Evolutionary conservation across 2,888 invertebrate species (phyloP), one percentile per base, ranked within the genome.

Genomic region (Zonitis immaculata): DNA sequence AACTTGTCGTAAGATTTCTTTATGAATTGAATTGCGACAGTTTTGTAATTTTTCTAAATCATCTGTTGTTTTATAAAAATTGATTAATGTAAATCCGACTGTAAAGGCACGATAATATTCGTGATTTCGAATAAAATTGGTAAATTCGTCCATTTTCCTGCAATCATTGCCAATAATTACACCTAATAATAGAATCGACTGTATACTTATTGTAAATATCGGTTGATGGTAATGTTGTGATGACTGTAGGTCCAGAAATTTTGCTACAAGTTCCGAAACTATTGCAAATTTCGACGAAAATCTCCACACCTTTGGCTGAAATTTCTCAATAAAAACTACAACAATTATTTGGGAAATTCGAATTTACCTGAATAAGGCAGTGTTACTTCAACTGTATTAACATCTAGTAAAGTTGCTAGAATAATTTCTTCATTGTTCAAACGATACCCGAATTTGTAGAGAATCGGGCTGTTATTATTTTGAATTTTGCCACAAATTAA

Each of bases 391-490:
- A 43, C 20, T 20, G 39, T 20, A 39, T 39, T 39, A 35, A 25
- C 49, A 49, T 39, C 39, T 11, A 9, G 44, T 49, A 27, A 51
- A 44, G 11, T 49, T 51, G 20, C 25, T 8, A 51, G 25, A 18
- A 56, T 28, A 3, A 56, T 32, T 8, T 44, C 44, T 16, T 27
- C 11, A 3, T 49, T 25, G 5, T 26, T 32, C 4, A 54, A 30
- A 14, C 18, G 22, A 43, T 52, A 58, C 3, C 58, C 58, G 30
- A 58, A 58, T 44, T 56, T 54, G 20, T 58, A 58, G 18, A 56
- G 43, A 48, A 56, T 51, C 1, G 58, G 55, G 3, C 42, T 12
- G 20, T 58, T 51, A 4, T 27, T 35, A 6, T 26, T 51, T 14
- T n/a, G 11, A 6, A 54, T 56, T 50, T 48, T 44, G 3, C 18